A percentile compares a stretch with the other conserved stretches of the same genome.
These are phyloP conservation scores for Lycophotia porphyrea DNA, from an alignment of 2,888 invertebrate genomes.

Conservation along the genomic window DNA sequence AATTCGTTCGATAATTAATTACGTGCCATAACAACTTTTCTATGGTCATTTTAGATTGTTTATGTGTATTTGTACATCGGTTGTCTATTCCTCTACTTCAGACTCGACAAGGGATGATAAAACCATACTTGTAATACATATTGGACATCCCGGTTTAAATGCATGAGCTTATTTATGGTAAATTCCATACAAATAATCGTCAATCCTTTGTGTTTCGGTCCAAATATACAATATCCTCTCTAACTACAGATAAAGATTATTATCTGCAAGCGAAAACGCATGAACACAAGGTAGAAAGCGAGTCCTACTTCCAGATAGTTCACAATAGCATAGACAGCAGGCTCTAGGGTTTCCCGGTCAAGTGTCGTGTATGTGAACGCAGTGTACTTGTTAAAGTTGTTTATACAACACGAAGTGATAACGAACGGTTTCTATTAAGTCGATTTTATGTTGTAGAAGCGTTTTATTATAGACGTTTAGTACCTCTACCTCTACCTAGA, in stretches of 20 bases:
- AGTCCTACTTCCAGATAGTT: constrained; percentile 62
- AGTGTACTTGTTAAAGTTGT: constrained; percentile 57
- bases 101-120: background rate
- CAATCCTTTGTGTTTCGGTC: background rate
- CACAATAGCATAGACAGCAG: constrained; percentile 57
- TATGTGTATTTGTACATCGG: background rate
- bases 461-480: background rate
- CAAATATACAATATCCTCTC: constrained; percentile 1
- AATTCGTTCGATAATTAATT: constrained; percentile 11
- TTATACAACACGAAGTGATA: constrained; percentile 56
- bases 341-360: constrained; percentile 61
- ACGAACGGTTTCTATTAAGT: constrained; percentile 46
- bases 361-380: constrained; percentile 64
- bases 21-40: constrained; percentile 13
- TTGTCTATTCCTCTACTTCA: background rate
- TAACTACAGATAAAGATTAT: constrained; percentile 10
- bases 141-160: background rate
- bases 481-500: background rate
- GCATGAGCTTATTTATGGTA: too few species aligned
- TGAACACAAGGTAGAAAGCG: constrained; percentile 64
- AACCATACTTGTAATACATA: background rate
- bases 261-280: constrained; percentile 29
- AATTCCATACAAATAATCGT: background rate
- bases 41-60: background rate
- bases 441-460: constrained; percentile 11